phyloP scores from a whole-genome alignment of 2,888 invertebrate genomes.

The Thymelicus sylvestris region DNA sequence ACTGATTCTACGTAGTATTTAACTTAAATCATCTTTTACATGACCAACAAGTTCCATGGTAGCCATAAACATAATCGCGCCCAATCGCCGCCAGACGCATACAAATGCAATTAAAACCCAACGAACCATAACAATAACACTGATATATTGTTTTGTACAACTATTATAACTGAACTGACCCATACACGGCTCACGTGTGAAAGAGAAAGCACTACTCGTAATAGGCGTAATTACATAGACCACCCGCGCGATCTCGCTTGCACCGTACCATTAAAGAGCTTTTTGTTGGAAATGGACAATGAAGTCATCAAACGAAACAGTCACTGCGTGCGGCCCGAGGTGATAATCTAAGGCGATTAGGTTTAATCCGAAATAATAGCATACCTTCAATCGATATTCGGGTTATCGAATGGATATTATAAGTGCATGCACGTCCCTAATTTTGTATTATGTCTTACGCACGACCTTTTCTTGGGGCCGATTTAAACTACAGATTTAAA shows the following conservation, averaged over 20 bases:
- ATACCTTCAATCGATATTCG: slow-evolving; percentile 25
- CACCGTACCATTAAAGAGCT: slow-evolving; percentile 60
- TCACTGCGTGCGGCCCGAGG: slow-evolving; percentile 42
- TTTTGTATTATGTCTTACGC: neutral
- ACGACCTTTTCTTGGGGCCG: neutral
- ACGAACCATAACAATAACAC: slow-evolving; percentile 25
- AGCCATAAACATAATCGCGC: slow-evolving; percentile 22
- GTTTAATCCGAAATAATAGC: slow-evolving; percentile 25
- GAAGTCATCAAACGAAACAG: slow-evolving; percentile 68
- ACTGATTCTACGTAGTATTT: too few relatives aligned
- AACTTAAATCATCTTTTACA: slow-evolving; percentile 1
- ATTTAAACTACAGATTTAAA: neutral
- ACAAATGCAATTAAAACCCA: slow-evolving; percentile 36
- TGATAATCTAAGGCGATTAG: slow-evolving; percentile 35
- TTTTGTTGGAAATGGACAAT: slow-evolving; percentile 72
- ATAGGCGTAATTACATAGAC: slow-evolving; percentile 73
- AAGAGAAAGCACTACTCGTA: slow-evolving; percentile 58
- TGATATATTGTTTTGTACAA: slow-evolving; percentile 33
- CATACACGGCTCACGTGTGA: slow-evolving; percentile 41
- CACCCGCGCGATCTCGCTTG: slow-evolving; percentile 68
- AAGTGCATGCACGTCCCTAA: slow-evolving; percentile 14
- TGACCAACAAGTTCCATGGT: slow-evolving; percentile 17
- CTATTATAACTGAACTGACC: slow-evolving; percentile 25
- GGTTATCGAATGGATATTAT: slow-evolving; percentile 1
- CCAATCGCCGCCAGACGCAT: slow-evolving; percentile 20